phyloP scores from a whole-genome alignment of 2,797 vertebrate genomes.

The Neosalanx taihuensis region DNA sequence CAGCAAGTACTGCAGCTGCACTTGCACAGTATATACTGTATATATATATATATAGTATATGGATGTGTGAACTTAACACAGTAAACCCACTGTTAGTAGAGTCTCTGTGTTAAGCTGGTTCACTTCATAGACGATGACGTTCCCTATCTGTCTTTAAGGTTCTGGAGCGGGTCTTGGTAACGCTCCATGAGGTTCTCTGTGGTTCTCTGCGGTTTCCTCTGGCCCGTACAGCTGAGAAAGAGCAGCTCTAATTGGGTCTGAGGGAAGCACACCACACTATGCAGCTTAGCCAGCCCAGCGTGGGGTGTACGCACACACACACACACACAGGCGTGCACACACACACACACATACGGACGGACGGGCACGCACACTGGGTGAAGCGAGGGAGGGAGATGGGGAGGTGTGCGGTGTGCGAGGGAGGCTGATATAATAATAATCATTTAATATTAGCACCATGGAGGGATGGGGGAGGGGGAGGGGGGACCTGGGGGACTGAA shows the following conservation, averaged over 20 bases:
- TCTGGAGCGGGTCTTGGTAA: background rate
- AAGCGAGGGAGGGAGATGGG: background rate
- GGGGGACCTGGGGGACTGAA: background rate
- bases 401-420: too few species aligned
- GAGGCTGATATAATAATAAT: too few species aligned
- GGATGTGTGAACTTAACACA: background rate
- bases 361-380: background rate
- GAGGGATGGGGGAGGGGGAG: background rate
- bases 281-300: constrained; percentile 16
- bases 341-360: background rate
- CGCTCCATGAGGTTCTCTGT: background rate
- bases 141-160: background rate
- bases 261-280: constrained; percentile 26
- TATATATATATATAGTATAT: background rate
- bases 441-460: background rate
- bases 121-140: background rate
- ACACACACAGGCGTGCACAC: background rate
- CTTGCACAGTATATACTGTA: background rate
- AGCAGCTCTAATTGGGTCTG: constrained; percentile 40
- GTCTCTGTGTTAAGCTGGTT: background rate
- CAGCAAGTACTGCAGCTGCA: background rate
- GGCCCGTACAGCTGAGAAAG: constrained; percentile 30
- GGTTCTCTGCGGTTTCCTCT: background rate
- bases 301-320: constrained; percentile 16
- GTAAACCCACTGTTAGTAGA: background rate